Percentiles rank a stretch among this genome's conserved stretches.
These are phyloP conservation scores for Arion vulgaris DNA, from an alignment of 1,140 invertebrate species.

Conservation along the genomic window DNA sequence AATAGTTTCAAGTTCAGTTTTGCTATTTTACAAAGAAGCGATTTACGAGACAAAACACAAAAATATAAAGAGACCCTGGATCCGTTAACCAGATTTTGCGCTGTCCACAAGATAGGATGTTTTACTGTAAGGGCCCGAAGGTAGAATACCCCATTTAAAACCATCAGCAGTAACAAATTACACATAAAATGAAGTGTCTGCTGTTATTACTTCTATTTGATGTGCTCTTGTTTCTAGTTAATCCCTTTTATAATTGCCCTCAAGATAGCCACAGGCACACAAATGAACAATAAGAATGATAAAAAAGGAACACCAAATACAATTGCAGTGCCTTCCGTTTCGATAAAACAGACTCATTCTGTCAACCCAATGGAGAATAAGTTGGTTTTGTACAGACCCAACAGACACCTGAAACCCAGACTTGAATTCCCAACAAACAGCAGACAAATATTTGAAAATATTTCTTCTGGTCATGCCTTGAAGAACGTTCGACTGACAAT, in stretches of 20 bases:
- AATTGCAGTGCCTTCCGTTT: conserved; percentile 38
- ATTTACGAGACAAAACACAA: conserved; percentile 42
- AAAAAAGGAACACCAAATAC: conserved; percentile 61
- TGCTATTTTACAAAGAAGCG: neutral
- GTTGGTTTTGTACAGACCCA: conserved; percentile 11
- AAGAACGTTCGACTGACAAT: neutral
- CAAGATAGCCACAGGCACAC: conserved; percentile 53
- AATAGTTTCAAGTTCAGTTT: neutral
- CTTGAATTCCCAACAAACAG: conserved; percentile 17
- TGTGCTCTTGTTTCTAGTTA: conserved; percentile 49
- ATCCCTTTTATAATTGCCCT: conserved; percentile 69
- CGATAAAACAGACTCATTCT: conserved; percentile 69
- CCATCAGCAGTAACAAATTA: conserved; percentile 71
- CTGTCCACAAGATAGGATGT: conserved; percentile 41
- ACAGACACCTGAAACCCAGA: conserved; percentile 8
- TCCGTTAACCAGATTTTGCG: conserved; percentile 50
- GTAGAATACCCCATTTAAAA: conserved; percentile 64
- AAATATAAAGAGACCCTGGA: conserved; percentile 49
- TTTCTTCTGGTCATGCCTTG: neutral
- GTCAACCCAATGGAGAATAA: neutral
- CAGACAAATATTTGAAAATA: neutral
- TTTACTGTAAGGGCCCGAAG: conserved; percentile 50
- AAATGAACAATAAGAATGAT: conserved; percentile 54
- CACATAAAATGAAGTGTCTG: conserved; percentile 72
- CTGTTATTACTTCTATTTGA: conserved; percentile 45